A percentile compares a stretch with the other conserved stretches of the same genome.
These are phyloP conservation scores for Abrostola triplasia DNA, from an alignment of 2,888 invertebrate genomes.

Conservation along the genomic window DNA sequence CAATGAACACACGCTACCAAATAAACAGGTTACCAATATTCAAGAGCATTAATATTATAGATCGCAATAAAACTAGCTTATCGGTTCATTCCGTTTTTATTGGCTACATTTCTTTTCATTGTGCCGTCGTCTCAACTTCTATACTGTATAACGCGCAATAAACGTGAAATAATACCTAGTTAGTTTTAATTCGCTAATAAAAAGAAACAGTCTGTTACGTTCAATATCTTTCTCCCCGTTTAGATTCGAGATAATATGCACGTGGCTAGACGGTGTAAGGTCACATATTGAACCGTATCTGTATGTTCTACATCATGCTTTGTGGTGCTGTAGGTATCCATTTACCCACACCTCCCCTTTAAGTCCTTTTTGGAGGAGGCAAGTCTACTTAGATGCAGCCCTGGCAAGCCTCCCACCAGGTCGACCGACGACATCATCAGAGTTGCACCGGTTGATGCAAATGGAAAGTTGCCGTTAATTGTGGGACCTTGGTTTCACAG, in stretches of 20 bases:
- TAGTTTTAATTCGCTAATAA: slow-evolving; percentile 50
- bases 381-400: no score
- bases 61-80: slow-evolving; percentile 43
- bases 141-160: slow-evolving; percentile 41
- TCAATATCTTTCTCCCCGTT: slow-evolving; percentile 23
- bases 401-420: no score
- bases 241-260: slow-evolving; percentile 9
- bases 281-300: background rate
- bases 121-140: slow-evolving; percentile 38
- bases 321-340: no score
- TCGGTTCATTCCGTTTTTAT: slow-evolving; percentile 39
- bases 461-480: no score
- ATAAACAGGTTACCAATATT: slow-evolving; percentile 16
- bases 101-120: slow-evolving; percentile 45
- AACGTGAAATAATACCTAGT: slow-evolving; percentile 51
- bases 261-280: background rate
- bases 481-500: no score
- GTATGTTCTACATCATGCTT: no score
- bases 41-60: slow-evolving; percentile 25
- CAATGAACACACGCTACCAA: background rate
- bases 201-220: slow-evolving; percentile 38
- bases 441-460: no score
- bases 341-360: no score
- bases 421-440: no score
- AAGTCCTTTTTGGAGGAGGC: no score